These are phyloP conservation scores for Acrocephalus arundinaceus DNA, from an alignment of 2,113 vertebrate species.

Conservation along the genomic window DNA sequence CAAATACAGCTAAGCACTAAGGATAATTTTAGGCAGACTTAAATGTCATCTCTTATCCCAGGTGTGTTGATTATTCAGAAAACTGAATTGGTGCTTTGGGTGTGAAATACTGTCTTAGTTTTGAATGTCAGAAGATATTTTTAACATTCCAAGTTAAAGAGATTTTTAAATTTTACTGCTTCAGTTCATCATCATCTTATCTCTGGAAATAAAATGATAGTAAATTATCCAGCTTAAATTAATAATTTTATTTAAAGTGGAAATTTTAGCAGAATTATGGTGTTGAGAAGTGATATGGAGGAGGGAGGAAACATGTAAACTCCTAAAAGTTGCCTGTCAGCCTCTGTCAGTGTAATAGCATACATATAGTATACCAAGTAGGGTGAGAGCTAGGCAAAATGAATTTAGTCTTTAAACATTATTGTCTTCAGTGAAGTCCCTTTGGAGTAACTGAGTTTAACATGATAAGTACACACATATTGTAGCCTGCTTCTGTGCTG, in stretches of 20 bases:
- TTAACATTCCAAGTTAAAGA: background rate
- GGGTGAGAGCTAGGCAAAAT: background rate
- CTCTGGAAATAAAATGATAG: background rate
- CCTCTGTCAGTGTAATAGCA: background rate
- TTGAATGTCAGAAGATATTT: background rate
- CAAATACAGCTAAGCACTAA: background rate
- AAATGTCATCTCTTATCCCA: background rate
- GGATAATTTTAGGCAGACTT: background rate
- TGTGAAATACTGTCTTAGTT: background rate
- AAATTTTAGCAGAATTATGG: background rate
- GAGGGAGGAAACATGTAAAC: background rate
- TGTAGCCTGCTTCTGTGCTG: background rate
- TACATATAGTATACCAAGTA: fast-evolving
- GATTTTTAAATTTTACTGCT: background rate
- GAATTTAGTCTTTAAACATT: background rate
- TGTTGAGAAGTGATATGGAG: background rate
- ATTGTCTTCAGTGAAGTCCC: background rate
- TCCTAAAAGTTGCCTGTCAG: background rate
- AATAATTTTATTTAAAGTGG: background rate
- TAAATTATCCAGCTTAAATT: background rate
- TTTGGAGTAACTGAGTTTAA: background rate
- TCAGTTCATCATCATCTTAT: background rate
- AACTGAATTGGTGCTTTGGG: background rate
- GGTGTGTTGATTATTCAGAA: background rate
- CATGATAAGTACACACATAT: fast-evolving